Base-by-base conservation (phyloP, 2,888 invertebrate genomes). In the Philaethria dido region DNA sequence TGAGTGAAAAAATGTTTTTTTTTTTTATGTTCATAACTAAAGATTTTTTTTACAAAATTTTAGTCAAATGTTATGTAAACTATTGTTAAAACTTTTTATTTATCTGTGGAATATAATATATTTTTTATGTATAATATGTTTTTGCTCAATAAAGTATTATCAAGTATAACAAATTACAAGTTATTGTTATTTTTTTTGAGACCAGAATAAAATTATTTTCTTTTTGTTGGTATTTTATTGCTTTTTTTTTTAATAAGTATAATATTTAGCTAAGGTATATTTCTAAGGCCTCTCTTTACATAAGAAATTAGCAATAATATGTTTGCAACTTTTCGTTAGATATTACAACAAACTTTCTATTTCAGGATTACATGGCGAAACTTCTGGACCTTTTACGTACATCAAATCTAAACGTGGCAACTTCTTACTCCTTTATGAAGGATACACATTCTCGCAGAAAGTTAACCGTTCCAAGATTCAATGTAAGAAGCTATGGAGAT, bases 361-460 rank as follows among this genome's bases (percentile, higher is more conserved):
- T 57, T 22, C 57, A 57, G 57, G n/a, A n/a, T n/a, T n/a, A n/a
- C n/a, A n/a, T 57, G 20, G 16, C 18, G 45, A 16, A 4, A 3
- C 16, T 1, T 9, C n/a, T 5, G 29, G 16, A 18, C 22, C 29
- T 18, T 60, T 60, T 45, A 45, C 60, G 13, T 62, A 62, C 13
- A 50, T 62, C 22, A 22, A 62, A 36, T 62, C 62, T 8, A 29
- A 36, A 11, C 62, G 57, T 50, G 78, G 79, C 0, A 80, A 78
- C 36, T 70, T 60, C 8, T 64, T 82, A 18, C 71, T 83, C 8
- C 62, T 70, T 16, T 48, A 77, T 3, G 71, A 64, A 0, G 77
- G 78, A 0, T 83, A 78, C 64, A 80, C 76, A 0, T 82, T 80
- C 71, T 76, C 62, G 11, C 39, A 62, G 29, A 50, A 64, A 61